Evolutionary conservation across 2,797 vertebrate genomes (phyloP).

Genomic region (Gymnodraco acuticeps): DNA sequence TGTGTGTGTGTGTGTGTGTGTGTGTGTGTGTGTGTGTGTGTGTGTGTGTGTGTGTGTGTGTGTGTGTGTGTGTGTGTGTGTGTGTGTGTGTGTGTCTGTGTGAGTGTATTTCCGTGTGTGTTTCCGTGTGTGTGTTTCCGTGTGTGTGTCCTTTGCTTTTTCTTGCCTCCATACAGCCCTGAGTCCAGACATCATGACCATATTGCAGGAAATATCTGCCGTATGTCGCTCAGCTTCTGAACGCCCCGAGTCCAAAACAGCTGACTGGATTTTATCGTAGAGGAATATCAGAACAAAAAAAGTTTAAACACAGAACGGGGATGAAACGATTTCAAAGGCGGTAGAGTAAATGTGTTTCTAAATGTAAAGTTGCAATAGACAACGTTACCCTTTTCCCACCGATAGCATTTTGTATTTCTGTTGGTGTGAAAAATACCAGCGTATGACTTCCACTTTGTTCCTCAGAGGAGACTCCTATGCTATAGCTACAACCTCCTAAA

Average conservation of each 20-base stretch:
- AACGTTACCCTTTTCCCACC: no score
- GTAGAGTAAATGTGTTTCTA: no score
- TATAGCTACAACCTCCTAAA: no score
- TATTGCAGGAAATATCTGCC: constrained; percentile 53
- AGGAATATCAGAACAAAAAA: constrained; percentile 19
- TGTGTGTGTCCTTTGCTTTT: constrained; percentile 6
- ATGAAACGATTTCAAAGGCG: constrained; percentile 2
- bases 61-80: not conserved
- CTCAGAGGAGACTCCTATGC: no score
- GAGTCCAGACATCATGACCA: constrained; percentile 54
- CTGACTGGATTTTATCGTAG: constrained; percentile 29
- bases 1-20: constrained; percentile 5
- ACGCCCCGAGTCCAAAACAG: constrained; percentile 48
- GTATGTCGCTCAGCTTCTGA: constrained; percentile 39
- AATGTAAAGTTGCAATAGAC: not conserved
- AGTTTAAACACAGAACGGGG: not conserved
- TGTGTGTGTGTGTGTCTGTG: not conserved
- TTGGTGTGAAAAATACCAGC: no score
- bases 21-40: not conserved
- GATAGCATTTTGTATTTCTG: no score
- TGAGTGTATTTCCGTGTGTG: constrained; percentile 1
- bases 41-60: constrained; percentile 4
- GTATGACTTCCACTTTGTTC: no score
- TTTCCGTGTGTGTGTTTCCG: constrained; percentile 1
- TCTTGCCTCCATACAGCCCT: constrained; percentile 29